phyloP scores from a whole-genome alignment of 1,140 invertebrate genomes.

The Hycleus cichorii region DNA sequence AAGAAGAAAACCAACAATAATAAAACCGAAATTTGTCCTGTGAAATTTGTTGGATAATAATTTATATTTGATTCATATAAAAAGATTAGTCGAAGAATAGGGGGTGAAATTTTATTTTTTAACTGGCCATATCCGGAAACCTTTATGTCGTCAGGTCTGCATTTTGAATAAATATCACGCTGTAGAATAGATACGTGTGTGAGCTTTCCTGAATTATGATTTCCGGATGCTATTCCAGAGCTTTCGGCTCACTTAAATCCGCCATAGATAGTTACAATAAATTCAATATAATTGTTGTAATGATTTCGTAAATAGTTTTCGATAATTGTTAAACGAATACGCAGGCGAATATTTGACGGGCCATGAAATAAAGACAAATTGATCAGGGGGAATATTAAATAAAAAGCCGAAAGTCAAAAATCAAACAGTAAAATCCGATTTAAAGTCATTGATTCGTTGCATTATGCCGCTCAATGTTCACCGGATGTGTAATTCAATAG shows the following conservation, averaged over 20 bases:
- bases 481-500: constrained; percentile 22
- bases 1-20: neutral
- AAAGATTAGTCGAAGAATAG: too few species aligned
- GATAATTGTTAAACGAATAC: too few species aligned
- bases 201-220: neutral
- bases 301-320: too few species aligned
- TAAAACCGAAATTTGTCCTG: neutral
- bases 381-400: constrained; percentile 13
- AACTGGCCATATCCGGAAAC: neutral
- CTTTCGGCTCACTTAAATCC: neutral
- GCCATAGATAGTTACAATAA: too few species aligned
- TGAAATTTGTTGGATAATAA: neutral
- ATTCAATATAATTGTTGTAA: too few species aligned
- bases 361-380: constrained; percentile 11
- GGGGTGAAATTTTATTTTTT: neutral
- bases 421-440: constrained; percentile 26
- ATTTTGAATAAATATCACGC: neutral
- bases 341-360: constrained; percentile 3
- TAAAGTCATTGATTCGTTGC: constrained; percentile 21
- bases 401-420: constrained; percentile 20
- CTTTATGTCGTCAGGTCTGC: neutral
- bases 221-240: neutral
- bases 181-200: neutral
- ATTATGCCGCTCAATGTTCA: constrained; percentile 17
- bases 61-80: neutral